Percentiles rank a stretch among this genome's conserved stretches.
phyloP scores from a whole-genome alignment of 2,888 invertebrate species.

The Drosophila affinis region DNA sequence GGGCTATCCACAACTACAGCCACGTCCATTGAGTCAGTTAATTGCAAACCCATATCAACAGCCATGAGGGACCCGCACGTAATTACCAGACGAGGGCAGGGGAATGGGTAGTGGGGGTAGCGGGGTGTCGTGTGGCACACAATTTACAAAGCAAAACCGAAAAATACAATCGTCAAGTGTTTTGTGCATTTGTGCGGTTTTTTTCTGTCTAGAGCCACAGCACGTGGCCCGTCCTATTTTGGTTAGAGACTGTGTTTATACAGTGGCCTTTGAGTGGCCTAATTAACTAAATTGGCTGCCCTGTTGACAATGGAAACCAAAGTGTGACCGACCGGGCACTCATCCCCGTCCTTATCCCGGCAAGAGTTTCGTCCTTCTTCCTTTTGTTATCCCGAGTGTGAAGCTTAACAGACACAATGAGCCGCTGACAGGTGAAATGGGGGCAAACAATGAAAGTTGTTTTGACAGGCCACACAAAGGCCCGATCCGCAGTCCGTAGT shows the following conservation, averaged over 20 bases:
- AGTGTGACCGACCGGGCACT: conserved; percentile 17
- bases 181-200: conserved; percentile 49
- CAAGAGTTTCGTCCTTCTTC: conserved; percentile 22
- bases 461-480: conserved; percentile 45
- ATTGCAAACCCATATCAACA: conserved; percentile 56
- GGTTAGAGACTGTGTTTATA: conserved; percentile 48
- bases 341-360: not conserved
- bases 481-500: conserved; percentile 5
- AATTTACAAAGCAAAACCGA: conserved; percentile 53
- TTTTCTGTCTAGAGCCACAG: conserved; percentile 25
- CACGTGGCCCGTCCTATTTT: conserved; percentile 54
- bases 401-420: conserved; percentile 45
- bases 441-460: conserved; percentile 49
- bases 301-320: conserved; percentile 37
- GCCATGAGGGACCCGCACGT: conserved; percentile 35
- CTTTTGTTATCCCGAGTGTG: conserved; percentile 25
- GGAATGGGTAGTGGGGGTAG: not conserved
- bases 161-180: conserved; percentile 47
- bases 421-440: conserved; percentile 44
- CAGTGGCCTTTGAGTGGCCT: conserved; percentile 47
- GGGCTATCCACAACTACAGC: conserved; percentile 39
- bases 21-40: conserved; percentile 28
- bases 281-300: conserved; percentile 55
- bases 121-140: conserved; percentile 45
- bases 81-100: conserved; percentile 36